Percentiles rank a stretch among this genome's conserved stretches.
phyloP scores from a whole-genome alignment of 2,888 invertebrate species.

The Atherix ibis region DNA sequence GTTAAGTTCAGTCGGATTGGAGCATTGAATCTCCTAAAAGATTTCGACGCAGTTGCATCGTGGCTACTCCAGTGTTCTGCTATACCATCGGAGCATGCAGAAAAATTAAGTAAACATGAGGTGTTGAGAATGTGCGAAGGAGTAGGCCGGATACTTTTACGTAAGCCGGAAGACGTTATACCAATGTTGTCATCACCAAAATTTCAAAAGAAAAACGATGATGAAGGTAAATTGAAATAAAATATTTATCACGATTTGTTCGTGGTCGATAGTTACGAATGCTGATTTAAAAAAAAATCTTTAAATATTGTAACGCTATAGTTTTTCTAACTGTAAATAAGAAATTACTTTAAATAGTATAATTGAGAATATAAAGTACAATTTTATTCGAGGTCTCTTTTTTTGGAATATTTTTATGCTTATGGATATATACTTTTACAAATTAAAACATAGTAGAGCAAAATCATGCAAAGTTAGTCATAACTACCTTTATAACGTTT shows the following conservation, averaged over 20 bases:
- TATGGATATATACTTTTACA: too few relatives aligned
- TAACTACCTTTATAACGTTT: too few relatives aligned
- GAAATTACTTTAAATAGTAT: neutral
- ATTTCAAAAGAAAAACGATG: conserved; percentile 17
- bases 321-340: neutral
- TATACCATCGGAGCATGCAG: conserved; percentile 35
- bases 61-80: conserved; percentile 54
- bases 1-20: conserved; percentile 70
- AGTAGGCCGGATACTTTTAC: conserved; percentile 59
- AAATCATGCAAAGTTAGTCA: too few relatives aligned
- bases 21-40: conserved; percentile 61
- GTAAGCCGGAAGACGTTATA: conserved; percentile 72
- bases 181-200: conserved; percentile 44
- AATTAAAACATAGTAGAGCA: too few relatives aligned
- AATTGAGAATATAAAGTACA: too few relatives aligned
- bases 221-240: too few relatives aligned
- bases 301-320: too few relatives aligned
- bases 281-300: too few relatives aligned
- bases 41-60: conserved; percentile 60
- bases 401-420: too few relatives aligned
- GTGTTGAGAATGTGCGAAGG: conserved; percentile 59
- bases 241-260: too few relatives aligned
- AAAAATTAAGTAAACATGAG: conserved; percentile 35
- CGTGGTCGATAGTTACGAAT: too few relatives aligned
- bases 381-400: too few relatives aligned